Evolutionary conservation across 2,797 vertebrate species (phyloP), one percentile per base, ranked within the genome.

Genomic region (Tapirus indicus): DNA sequence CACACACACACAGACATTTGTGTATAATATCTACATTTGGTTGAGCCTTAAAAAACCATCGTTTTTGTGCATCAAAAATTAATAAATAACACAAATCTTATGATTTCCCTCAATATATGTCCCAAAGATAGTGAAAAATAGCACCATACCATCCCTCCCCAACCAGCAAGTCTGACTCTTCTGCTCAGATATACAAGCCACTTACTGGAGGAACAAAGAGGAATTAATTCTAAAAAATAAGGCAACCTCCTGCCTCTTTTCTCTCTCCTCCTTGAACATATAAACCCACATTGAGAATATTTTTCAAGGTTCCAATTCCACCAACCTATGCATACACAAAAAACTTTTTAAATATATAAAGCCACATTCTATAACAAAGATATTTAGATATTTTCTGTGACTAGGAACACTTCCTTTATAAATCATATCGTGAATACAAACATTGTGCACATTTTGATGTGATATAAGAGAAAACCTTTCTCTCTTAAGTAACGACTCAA

Each of bases 301-400:
- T 78, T 97, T 93, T 90, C 52, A 94, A 60, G 32, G 18, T 87
- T 95, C 58, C 97, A 82, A 72, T 94, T 92, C 69, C 10, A 96
- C 41, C 41, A 77, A 66, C 18, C 29, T 64, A 86, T 18, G 32
- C n/a, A 62, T 3, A 35, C 0, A 35, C 17, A 72, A 23, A 29
- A 52, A 35, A 16, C 29, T 32, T 78, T 32, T 52, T 83, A 29
- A 92, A 72, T 83, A 72, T 44, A 54, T 86, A 71, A 71, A 80
- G 11, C 27, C 58, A 62, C 69, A 27, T 52, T 74, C 54, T 85
- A 25, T 54, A 66, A 79, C 77, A 94, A 74, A 95, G 44, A 64
- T 18, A 94, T 32, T 74, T 49, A 54, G 3, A n/a, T 85, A 80
- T 88, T 94, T 80, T 90, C 87, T 80, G 27, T 12, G 23, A 58